phyloP scores from a whole-genome alignment of 53 echinoderm and acorn worm species.

The Zoroaster sp. region DNA sequence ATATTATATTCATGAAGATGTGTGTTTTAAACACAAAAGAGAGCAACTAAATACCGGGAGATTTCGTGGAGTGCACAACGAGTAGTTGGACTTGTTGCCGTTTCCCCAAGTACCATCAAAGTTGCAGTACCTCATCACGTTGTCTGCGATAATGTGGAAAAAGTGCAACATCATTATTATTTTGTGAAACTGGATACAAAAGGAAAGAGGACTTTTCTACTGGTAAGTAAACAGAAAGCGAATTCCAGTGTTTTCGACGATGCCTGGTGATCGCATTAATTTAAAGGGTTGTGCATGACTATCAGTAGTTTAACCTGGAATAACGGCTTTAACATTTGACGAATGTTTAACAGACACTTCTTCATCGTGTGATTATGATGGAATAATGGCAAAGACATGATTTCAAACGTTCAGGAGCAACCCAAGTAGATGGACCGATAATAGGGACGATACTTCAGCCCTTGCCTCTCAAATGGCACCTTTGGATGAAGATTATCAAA shows the following conservation, averaged over 20 bases:
- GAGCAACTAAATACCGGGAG: slow-evolving; percentile 8
- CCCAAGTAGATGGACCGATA: too few relatives aligned
- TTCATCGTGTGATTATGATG: background rate
- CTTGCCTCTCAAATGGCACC: background rate
- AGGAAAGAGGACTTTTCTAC: background rate
- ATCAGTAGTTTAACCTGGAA: background rate
- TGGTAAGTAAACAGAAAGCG: background rate
- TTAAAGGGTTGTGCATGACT: background rate
- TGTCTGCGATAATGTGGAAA: slow-evolving; percentile 55
- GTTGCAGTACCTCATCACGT: slow-evolving; percentile 75
- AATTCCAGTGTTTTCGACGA: background rate
- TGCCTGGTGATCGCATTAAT: background rate
- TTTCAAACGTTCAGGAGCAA: background rate
- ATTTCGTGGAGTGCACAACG: background rate
- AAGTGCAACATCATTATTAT: background rate
- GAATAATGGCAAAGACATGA: background rate
- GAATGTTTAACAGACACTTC: too few relatives aligned
- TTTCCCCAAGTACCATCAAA: slow-evolving; percentile 81
- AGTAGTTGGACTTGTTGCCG: slow-evolving; percentile 65
- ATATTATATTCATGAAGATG: too few relatives aligned
- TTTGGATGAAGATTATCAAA: background rate
- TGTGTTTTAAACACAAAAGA: too few relatives aligned
- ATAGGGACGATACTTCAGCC: background rate
- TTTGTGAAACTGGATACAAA: background rate
- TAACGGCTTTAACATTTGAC: background rate